Evolutionary conservation across 1,140 invertebrate species (phyloP).

Genomic region (Eriocheir sinensis): DNA sequence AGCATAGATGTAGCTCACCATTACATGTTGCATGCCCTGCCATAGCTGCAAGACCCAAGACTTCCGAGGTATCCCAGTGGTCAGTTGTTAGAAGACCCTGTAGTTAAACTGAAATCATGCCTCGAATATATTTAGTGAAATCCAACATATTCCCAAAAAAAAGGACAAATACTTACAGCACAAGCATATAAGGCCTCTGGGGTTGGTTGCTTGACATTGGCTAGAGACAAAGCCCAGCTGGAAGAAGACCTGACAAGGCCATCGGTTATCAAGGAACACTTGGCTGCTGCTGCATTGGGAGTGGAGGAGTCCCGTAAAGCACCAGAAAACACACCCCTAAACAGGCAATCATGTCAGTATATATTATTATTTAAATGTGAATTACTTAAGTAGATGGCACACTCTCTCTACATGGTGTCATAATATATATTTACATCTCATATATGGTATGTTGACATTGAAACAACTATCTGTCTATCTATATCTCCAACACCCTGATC

Average conservation of each 20-base stretch:
- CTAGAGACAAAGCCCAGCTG: slow-evolving; percentile 35
- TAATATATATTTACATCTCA: too few relatives aligned
- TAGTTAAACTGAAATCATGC: not conserved
- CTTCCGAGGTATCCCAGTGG: not conserved
- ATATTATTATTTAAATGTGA: not conserved
- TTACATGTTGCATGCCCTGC: not conserved
- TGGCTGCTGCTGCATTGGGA: slow-evolving; percentile 41
- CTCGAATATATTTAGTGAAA: not conserved
- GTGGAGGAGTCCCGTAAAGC: slow-evolving; percentile 43
- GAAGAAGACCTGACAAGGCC: not conserved
- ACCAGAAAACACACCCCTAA: slow-evolving; percentile 13
- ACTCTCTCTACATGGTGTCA: too few relatives aligned
- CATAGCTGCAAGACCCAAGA: not conserved
- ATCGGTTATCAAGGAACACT: slow-evolving; percentile 47
- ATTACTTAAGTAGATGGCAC: not conserved
- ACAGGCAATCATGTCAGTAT: not conserved
- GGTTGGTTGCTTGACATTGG: slow-evolving; percentile 25
- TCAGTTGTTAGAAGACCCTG: not conserved
- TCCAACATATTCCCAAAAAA: not conserved
- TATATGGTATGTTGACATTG: too few relatives aligned
- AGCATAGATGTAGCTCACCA: not conserved
- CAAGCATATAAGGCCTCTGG: slow-evolving; percentile 37
- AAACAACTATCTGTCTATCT: too few relatives aligned
- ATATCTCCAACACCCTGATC: too few relatives aligned
- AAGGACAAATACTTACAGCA: slow-evolving; percentile 30